phyloP scores from a whole-genome alignment of 1,140 invertebrate species.

The Calephelis nemesis region DNA sequence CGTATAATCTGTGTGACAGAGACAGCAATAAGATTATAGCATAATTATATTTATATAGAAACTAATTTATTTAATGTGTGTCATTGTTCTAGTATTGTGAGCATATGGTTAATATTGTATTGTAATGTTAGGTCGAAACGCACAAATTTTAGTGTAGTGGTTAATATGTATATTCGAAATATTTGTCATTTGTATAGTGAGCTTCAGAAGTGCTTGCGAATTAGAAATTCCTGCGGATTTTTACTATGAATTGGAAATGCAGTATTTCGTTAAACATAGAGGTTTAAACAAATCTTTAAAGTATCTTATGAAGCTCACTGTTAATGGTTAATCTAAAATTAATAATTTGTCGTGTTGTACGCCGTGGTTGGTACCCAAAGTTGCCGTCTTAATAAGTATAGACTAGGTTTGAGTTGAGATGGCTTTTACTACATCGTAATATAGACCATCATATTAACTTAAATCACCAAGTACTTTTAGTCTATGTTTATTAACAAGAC shows the following conservation, averaged over 20 bases:
- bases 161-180: constrained; percentile 40
- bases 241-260: no score
- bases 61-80: constrained; percentile 52
- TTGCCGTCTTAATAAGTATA: no score
- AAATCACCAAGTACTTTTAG: no score
- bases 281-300: background rate
- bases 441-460: no score
- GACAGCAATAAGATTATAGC: constrained; percentile 69
- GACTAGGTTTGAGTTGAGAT: no score
- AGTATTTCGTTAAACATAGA: no score
- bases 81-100: constrained; percentile 41
- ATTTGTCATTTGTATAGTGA: constrained; percentile 5
- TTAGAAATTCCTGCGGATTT: background rate
- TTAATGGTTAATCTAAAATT: background rate
- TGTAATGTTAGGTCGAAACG: constrained; percentile 71
- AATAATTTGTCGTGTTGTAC: constrained; percentile 3
- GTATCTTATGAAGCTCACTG: constrained; percentile 5
- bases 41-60: constrained; percentile 68
- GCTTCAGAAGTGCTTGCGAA: constrained; percentile 5
- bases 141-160: constrained; percentile 71
- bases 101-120: constrained; percentile 40
- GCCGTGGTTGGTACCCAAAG: no score
- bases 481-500: no score
- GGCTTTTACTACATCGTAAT: no score
- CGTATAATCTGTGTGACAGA: constrained; percentile 69